Evolutionary conservation across 2,113 vertebrate species (phyloP), one percentile per base, ranked within the genome.

Genomic region (Trematocara zebra): DNA sequence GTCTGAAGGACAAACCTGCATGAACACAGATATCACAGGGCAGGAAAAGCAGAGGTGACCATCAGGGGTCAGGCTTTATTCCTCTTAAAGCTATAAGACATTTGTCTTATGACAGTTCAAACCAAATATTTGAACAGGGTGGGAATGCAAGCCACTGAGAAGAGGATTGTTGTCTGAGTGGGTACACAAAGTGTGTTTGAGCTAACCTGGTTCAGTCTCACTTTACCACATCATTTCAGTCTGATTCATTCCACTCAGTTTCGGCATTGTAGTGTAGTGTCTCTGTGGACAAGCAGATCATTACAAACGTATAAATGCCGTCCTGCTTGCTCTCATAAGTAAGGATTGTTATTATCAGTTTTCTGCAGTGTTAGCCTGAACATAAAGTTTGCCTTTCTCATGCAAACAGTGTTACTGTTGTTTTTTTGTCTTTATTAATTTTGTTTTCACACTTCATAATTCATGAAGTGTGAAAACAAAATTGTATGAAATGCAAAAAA

Each of bases 111-210:
- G 11, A n/a, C 9, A 8, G 17, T 15, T 69, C 9, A 74, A 42
- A 83, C 2, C 84, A 86, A 88, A 92, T 87, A 88, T 93, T 90
- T 92, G 86, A 80, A 23, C 11, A 57, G 80, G 67, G 57, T 54
- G 87, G 57, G 40, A 78, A 40, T 23, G 59, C 15, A 85, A 49
- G 12, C 42, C 12, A 47, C 42, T 11, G 23, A 23, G 37, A 42
- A 40, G 20, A 23, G 3, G 11, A 31, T 49, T 31, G 42, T 47
- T 28, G 42, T 74, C 69, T 74, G 15, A 31, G 69, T 31, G 42
- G 14, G 9, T 74, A 74, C 15, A 76, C 69, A 49, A 4, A 76
- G 69, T 49, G 14, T 31, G 44, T 51, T 11, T 76, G 69, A n/a
- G 42, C 26, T 12, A 31, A 31, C 10, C 4, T 76, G 72, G 15